Percentiles rank a stretch among this genome's conserved stretches.
phyloP scores from a whole-genome alignment of 2,113 vertebrate species.

The Astatotilapia flaviijosephi region DNA sequence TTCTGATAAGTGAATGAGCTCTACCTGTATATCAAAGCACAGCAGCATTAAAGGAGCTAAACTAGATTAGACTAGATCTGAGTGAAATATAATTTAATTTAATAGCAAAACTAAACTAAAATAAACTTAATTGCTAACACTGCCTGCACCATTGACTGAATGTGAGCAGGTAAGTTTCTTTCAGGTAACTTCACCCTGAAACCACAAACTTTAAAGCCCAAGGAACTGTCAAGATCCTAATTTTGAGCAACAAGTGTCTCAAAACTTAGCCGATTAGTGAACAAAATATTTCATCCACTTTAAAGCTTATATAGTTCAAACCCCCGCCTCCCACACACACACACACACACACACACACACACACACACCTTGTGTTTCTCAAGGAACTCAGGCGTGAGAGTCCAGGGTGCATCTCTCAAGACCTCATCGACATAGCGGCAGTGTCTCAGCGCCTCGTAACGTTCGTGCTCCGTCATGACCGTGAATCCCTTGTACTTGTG shows the following conservation, averaged over 20 bases:
- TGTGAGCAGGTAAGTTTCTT: background rate
- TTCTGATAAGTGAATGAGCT: background rate
- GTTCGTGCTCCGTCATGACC: slow-evolving; percentile 92
- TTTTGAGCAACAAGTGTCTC: background rate
- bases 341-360: slow-evolving; percentile 75
- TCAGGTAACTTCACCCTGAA: background rate
- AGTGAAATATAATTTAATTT: background rate
- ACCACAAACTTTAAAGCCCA: background rate
- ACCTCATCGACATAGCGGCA: slow-evolving; percentile 98
- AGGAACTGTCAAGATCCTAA: background rate
- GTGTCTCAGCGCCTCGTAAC: slow-evolving; percentile 93
- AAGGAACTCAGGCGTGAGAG: slow-evolving; percentile 89
- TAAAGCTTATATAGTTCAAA: background rate
- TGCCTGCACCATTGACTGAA: background rate
- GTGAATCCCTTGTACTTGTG: slow-evolving; percentile 98
- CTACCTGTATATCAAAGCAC: background rate
- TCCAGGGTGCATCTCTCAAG: slow-evolving; percentile 95
- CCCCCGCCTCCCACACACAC: background rate
- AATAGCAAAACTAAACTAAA: background rate
- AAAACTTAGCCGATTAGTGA: background rate
- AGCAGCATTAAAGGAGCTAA: background rate
- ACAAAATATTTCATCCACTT: background rate
- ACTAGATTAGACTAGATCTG: background rate
- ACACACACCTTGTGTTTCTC: slow-evolving; percentile 89
- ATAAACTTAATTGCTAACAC: background rate